Conservation (phyloP, 2,797 vertebrate genomes). For the Gallirallus australis region DNA sequence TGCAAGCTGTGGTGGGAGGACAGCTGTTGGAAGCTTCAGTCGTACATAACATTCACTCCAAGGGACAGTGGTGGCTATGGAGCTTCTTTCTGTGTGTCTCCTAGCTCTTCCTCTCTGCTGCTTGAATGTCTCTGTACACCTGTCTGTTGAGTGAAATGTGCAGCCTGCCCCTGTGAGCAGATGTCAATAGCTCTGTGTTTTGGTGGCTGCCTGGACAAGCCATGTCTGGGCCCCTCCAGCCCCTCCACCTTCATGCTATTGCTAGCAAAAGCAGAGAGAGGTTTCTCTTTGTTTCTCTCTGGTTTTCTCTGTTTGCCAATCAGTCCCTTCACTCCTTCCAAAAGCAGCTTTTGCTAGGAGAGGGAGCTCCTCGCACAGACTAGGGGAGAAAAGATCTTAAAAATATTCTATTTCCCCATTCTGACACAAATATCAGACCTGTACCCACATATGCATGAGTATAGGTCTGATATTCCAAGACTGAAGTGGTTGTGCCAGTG, state of each 20-base stretch:
- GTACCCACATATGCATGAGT: fast-evolving
- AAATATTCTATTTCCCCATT: not conserved
- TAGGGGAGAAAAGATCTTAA: not conserved
- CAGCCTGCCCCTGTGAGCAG: not conserved
- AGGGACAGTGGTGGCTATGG: not conserved
- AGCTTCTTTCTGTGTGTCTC: not conserved
- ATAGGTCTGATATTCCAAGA: not conserved
- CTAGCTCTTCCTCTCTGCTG: not conserved
- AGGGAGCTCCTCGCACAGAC: not conserved
- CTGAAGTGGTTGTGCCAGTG: not conserved
- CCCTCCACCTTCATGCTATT: not conserved
- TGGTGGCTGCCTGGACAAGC: not conserved
- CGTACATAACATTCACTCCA: not conserved
- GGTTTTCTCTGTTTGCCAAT: not conserved
- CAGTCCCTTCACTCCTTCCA: not conserved
- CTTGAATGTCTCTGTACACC: not conserved
- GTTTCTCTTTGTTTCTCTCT: not conserved
- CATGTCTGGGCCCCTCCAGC: fast-evolving
- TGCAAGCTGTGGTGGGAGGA: not conserved
- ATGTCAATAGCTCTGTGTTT: fast-evolving
- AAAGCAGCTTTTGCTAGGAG: not conserved
- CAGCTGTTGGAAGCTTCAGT: not conserved
- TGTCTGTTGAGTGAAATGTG: not conserved
- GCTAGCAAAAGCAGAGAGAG: not conserved
- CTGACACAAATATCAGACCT: not conserved